phyloP scores from a whole-genome alignment of 2,113 vertebrate species.

The Pampusana beccarii region DNA sequence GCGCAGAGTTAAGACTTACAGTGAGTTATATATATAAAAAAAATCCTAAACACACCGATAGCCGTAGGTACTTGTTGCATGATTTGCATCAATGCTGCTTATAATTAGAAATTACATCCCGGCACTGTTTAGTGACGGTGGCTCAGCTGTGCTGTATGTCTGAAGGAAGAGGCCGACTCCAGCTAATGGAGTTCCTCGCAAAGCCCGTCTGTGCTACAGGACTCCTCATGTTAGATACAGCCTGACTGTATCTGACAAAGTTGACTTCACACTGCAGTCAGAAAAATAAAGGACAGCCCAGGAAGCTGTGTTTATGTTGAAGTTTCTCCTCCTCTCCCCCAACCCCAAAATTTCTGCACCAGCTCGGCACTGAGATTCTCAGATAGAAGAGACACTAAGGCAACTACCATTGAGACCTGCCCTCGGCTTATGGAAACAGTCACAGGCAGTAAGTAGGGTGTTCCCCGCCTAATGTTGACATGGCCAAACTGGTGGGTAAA shows the following conservation, averaged over 20 bases:
- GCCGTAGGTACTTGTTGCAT: background rate
- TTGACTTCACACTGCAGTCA: background rate
- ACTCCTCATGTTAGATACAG: background rate
- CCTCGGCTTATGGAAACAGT: background rate
- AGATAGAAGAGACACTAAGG: background rate
- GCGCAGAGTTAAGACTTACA: background rate
- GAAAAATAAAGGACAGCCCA: background rate
- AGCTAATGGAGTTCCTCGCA: background rate
- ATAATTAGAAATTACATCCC: background rate
- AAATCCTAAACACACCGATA: background rate
- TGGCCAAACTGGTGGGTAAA: background rate
- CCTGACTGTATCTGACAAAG: background rate
- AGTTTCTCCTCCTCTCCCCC: background rate
- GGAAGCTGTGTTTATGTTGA: background rate
- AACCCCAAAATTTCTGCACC: background rate
- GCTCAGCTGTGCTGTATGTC: background rate
- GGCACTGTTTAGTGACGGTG: background rate
- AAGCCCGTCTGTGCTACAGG: background rate
- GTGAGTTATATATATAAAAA: background rate
- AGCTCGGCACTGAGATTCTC: background rate
- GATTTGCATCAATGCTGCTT: background rate
- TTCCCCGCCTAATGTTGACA: background rate
- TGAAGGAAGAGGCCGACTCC: background rate
- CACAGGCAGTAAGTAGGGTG: background rate
- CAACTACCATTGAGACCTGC: background rate